Conservation (phyloP, 2,797 vertebrate genomes). For the Ficedula albicollis region DNA sequence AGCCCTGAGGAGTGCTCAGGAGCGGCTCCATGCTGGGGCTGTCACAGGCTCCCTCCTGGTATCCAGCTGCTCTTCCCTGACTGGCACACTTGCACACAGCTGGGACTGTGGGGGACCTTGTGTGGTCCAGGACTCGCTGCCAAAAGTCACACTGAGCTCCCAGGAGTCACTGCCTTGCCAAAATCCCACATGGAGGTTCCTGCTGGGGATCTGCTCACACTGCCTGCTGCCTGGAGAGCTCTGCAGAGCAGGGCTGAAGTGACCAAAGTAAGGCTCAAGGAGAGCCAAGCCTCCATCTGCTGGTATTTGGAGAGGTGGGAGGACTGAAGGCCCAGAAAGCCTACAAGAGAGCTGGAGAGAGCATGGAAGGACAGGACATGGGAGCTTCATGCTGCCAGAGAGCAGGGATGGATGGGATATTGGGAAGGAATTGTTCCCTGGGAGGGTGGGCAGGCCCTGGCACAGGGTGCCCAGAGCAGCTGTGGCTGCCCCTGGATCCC, state of each 20-base stretch:
- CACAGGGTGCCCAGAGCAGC: neutral
- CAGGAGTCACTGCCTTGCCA: neutral
- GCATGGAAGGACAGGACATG: neutral
- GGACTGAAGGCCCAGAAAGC: neutral
- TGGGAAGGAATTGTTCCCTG: neutral
- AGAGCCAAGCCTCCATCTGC: neutral
- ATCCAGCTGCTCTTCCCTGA: neutral
- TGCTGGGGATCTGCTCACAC: neutral
- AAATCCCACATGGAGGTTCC: neutral
- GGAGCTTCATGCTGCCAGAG: neutral
- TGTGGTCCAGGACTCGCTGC: too few relatives aligned
- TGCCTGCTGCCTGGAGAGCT: neutral
- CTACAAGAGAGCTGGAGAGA: neutral
- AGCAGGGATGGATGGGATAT: neutral
- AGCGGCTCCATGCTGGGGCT: neutral
- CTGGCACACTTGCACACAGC: neutral
- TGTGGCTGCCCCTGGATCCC: neutral
- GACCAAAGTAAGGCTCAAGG: neutral
- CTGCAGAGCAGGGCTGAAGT: neutral
- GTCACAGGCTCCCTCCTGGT: neutral
- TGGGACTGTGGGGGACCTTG: neutral
- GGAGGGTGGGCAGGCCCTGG: fast-evolving
- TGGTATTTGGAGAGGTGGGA: neutral
- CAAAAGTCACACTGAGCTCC: neutral
- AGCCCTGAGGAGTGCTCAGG: neutral